Conservation (phyloP, 37 sponge, comb jelly and placozoan species). For the Dysidea cf. avara region DNA sequence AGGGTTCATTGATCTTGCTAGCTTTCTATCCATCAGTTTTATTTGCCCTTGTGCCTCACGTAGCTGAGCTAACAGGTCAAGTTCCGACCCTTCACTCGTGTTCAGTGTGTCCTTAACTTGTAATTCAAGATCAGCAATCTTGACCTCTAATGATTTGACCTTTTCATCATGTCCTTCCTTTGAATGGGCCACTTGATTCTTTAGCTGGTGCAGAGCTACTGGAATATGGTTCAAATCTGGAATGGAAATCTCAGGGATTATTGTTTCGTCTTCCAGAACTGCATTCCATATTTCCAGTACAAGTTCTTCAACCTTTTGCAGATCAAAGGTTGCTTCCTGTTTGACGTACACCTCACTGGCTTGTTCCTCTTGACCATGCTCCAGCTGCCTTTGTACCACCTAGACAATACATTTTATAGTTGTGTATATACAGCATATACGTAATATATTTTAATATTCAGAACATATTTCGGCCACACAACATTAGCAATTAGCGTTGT, state of each 20-base stretch:
- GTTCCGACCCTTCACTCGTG: conserved; percentile 45
- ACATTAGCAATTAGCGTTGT: too few species aligned
- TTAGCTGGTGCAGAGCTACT: conserved; percentile 23
- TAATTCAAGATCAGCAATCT: conserved; percentile 42
- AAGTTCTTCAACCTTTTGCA: conserved; percentile 29
- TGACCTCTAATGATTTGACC: conserved; percentile 2
- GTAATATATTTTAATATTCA: too few species aligned
- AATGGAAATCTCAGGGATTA: too few species aligned
- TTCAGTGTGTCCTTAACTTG: conserved; percentile 55
- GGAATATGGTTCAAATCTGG: background rate
- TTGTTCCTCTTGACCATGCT: conserved; percentile 64
- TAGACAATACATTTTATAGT: too few species aligned
- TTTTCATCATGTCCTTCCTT: background rate
- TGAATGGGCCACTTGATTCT: conserved; percentile 3
- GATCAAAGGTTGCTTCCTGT: conserved; percentile 60
- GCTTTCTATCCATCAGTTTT: too few species aligned
- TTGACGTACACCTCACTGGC: conserved; percentile 58
- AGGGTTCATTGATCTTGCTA: too few species aligned
- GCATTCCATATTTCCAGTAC: conserved; percentile 32
- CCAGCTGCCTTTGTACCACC: conserved; percentile 10
- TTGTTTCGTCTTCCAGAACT: background rate
- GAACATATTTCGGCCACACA: too few species aligned
- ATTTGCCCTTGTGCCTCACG: too few species aligned
- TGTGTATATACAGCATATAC: too few species aligned
- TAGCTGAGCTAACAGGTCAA: conserved; percentile 10